Evolutionary conservation across 1,140 invertebrate genomes (phyloP).

Genomic region (Drosophila ambigua): DNA sequence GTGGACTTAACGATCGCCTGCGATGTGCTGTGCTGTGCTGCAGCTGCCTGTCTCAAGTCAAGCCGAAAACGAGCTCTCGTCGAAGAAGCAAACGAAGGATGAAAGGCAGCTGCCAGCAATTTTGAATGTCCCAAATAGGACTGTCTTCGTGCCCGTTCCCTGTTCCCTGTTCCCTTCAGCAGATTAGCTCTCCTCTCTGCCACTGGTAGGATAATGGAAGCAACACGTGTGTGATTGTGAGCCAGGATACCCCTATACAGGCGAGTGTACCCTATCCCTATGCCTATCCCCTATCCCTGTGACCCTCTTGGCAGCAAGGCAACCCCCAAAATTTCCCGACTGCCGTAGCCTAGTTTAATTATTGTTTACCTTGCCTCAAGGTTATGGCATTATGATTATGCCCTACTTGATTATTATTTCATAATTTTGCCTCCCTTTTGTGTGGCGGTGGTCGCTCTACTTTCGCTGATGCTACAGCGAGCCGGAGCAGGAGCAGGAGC

Average conservation of each 20-base stretch:
- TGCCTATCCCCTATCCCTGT: background rate
- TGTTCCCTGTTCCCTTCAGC: slow-evolving; percentile 23
- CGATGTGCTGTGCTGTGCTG: background rate
- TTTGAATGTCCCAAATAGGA: slow-evolving; percentile 31
- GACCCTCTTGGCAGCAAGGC: background rate
- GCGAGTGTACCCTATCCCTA: background rate
- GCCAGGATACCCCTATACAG: slow-evolving; percentile 17
- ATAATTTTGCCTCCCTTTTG: slow-evolving; percentile 54
- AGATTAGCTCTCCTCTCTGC: slow-evolving; percentile 48
- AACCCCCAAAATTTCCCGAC: background rate
- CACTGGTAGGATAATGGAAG: slow-evolving; percentile 31
- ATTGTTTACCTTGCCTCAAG: slow-evolving; percentile 77
- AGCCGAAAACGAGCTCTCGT: slow-evolving; percentile 10
- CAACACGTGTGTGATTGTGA: slow-evolving; percentile 65
- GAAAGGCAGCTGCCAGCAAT: slow-evolving; percentile 45
- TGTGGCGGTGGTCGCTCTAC: slow-evolving; percentile 42
- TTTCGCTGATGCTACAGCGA: slow-evolving; percentile 29
- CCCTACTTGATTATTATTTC: slow-evolving; percentile 76
- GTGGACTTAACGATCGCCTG: slow-evolving; percentile 35
- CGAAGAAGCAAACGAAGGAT: slow-evolving; percentile 12
- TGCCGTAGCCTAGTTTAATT: slow-evolving; percentile 54
- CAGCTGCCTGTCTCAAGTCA: slow-evolving; percentile 46
- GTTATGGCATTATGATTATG: slow-evolving; percentile 73
- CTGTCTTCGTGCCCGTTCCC: no score
- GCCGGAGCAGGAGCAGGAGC: no score